Evolutionary conservation across 2,797 vertebrate species (phyloP).

Genomic region (Novumbra hubbsi): DNA sequence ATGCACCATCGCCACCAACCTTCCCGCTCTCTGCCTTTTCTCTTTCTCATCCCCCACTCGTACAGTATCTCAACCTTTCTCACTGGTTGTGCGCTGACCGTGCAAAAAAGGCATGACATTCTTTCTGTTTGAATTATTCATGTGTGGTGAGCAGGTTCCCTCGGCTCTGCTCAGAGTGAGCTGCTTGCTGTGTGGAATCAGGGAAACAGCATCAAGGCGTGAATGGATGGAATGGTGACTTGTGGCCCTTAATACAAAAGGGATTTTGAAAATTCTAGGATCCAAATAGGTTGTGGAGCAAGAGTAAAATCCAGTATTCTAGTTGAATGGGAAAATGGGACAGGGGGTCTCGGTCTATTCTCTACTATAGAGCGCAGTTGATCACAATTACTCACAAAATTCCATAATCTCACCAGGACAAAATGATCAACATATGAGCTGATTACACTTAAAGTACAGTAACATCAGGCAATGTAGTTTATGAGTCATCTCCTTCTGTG

Average conservation of each 20-base stretch:
- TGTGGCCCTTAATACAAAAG: not conserved
- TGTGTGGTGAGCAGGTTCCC: conserved; percentile 57
- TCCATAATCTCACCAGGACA: not conserved
- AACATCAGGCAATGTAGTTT: conserved; percentile 18
- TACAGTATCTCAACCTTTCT: conserved; percentile 57
- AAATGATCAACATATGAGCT: conserved; percentile 48
- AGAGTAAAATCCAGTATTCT: not conserved
- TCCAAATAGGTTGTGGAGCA: not conserved
- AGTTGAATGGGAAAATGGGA: not conserved
- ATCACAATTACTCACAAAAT: not conserved
- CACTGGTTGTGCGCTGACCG: conserved; percentile 67
- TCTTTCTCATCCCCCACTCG: not conserved
- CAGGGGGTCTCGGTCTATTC: not conserved
- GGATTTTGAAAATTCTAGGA: not conserved
- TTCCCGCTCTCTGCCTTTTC: conserved; percentile 19
- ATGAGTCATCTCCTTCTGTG: conserved; percentile 16
- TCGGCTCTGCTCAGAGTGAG: conserved; percentile 23
- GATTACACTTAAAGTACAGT: conserved; percentile 51
- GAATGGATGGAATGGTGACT: not conserved
- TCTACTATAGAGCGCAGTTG: not conserved
- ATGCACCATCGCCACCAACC: conserved; percentile 5
- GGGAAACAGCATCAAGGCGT: conserved; percentile 21
- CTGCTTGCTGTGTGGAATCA: conserved; percentile 21
- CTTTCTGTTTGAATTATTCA: conserved; percentile 73
- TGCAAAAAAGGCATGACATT: conserved; percentile 61